Evolutionary conservation across 2,888 invertebrate species (phyloP), one percentile per base, ranked within the genome.

Genomic region (Atrina japonica): DNA sequence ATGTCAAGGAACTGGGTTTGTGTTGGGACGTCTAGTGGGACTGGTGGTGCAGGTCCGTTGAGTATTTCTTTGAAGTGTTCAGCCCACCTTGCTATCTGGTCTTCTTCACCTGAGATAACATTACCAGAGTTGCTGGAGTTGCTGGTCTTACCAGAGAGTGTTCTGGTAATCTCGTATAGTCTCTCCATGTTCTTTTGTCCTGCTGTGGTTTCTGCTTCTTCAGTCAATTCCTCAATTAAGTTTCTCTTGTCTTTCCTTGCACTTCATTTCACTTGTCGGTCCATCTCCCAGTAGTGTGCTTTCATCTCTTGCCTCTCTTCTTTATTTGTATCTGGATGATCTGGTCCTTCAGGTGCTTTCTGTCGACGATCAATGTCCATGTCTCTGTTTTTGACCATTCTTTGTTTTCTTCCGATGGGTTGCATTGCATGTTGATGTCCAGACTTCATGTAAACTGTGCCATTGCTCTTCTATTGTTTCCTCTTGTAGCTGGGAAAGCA

Each of bases 301-400:
- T 61, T 9, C n/a, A 29, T 14, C 21, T 52, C 30, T 30, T 64
- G 52, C 18, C 35, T 64, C 52, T 64, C n/a, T 40, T 30, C 64
- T 52, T 52, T 50, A n/a, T 64, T 41, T 59, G 59, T 41, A 21
- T 59, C 59, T 41, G 41, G 59, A n/a, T 59, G 59, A 59, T 18
- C 9, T 11, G 1, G 35, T 41, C 59, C 41, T 59, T 59, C 59
- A 59, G n/a, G 6, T 59, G 16, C 21, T 11, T 59, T 41, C 41
- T 59, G 11, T 59, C 23, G 16, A 35, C 1, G 1, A 21, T 41
- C 41, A 41, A 14, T 41, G 9, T 41, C 41, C 41, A 41, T 41
- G 14, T 11, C 14, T 41, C 41, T 14, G 14, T 41, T 41, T 9
- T 41, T 41, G 14, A 11, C 9, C 41, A 41, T 11, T 41, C 41